Percentiles rank a stretch among this genome's conserved stretches.
Conservation (phyloP, 2,113 vertebrate species). For the Shinisaurus crocodilurus region DNA sequence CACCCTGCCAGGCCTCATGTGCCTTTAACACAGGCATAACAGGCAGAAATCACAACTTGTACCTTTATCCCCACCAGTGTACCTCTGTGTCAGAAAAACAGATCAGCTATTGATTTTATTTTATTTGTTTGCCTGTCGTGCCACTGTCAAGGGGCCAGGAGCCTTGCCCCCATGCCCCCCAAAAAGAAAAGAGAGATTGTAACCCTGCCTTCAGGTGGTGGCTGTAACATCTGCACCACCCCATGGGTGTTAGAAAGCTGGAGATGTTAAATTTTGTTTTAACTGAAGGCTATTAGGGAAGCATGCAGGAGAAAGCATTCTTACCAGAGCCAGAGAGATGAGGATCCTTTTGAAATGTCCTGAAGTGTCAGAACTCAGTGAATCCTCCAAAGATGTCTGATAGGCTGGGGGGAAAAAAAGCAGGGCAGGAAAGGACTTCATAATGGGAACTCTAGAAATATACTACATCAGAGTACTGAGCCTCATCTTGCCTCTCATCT, state of each 20-base stretch:
- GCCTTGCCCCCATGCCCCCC: fast-evolving
- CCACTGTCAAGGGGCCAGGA: neutral
- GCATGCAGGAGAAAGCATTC: neutral
- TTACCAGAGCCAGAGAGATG: slow-evolving; percentile 91
- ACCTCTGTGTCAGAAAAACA: neutral
- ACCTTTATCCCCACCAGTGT: neutral
- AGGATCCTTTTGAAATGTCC: slow-evolving; percentile 93
- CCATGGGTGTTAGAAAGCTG: neutral
- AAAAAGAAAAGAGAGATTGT: neutral
- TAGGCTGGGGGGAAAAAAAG: slow-evolving; percentile 77
- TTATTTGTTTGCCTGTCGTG: neutral
- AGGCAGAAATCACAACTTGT: neutral
- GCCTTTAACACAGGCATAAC: neutral
- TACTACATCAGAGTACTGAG: neutral
- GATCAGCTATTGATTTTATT: neutral
- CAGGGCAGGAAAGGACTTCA: neutral
- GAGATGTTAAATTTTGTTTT: neutral
- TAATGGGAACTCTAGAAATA: neutral
- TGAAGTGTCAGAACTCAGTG: slow-evolving; percentile 91
- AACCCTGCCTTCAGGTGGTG: neutral
- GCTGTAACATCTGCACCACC: neutral
- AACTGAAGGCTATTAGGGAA: neutral
- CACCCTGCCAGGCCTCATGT: neutral
- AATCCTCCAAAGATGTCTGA: slow-evolving; percentile 89
- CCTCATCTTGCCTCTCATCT: neutral